Evolutionary conservation across 2,888 invertebrate species (phyloP).

Genomic region (Conomelus anceps): DNA sequence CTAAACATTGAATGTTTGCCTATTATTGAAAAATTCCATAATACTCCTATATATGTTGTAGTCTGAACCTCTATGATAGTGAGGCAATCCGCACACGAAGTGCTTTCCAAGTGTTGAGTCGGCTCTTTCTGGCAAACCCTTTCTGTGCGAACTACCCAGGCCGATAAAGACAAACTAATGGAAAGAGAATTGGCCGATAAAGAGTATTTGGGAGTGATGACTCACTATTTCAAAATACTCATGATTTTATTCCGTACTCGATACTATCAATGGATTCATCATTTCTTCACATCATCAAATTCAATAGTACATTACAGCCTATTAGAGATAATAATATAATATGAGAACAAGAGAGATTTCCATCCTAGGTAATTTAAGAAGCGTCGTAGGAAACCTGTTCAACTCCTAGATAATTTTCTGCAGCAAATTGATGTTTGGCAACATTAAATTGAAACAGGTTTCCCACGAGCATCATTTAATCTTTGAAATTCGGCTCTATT

Average conservation of each 20-base stretch:
- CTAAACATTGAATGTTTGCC: too few species aligned
- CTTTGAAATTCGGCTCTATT: neutral
- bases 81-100: too few species aligned
- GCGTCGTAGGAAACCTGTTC: neutral
- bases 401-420: neutral
- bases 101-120: too few species aligned
- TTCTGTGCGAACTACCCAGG: too few species aligned
- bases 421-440: neutral
- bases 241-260: neutral
- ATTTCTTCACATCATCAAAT: neutral
- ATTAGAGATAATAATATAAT: neutral
- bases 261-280: neutral
- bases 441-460: neutral
- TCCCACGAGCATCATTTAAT: neutral
- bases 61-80: too few species aligned
- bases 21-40: too few species aligned
- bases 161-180: too few species aligned
- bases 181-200: too few species aligned
- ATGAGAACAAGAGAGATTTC: neutral
- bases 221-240: too few species aligned
- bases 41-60: too few species aligned
- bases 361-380: neutral
- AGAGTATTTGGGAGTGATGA: too few species aligned
- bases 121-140: too few species aligned
- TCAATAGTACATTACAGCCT: neutral